Evolutionary conservation across 2,113 vertebrate genomes (phyloP).

Genomic region (Panurus biarmicus): DNA sequence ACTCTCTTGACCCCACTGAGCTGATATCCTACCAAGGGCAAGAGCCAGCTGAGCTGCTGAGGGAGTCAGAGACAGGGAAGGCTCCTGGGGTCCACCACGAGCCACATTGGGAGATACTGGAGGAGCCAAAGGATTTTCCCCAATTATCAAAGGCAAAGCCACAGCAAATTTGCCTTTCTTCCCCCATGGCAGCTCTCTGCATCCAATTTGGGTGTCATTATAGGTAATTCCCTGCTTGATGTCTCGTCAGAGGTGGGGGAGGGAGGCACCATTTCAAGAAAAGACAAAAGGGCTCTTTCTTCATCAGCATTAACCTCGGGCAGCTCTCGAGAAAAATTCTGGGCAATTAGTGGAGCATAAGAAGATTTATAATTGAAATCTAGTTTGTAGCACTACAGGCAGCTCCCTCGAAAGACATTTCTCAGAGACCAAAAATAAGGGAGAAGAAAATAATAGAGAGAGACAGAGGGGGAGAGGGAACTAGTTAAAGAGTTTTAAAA

Average conservation of each 20-base stretch:
- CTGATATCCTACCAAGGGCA: neutral
- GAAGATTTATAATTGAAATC: constrained; percentile 62
- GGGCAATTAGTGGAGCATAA: constrained; percentile 57
- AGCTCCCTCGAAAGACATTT: constrained; percentile 26
- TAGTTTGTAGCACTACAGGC: constrained; percentile 42
- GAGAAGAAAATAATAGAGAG: neutral
- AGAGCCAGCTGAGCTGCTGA: neutral
- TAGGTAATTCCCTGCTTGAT: neutral
- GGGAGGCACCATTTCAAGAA: constrained; percentile 15
- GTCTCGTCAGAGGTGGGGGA: neutral
- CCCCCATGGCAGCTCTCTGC: neutral
- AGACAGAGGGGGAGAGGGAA: neutral
- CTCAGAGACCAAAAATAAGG: neutral
- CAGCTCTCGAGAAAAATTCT: constrained; percentile 57
- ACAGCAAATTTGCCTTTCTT: neutral
- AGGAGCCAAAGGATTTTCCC: neutral
- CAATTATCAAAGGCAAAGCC: neutral
- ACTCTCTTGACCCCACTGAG: neutral
- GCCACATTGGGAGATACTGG: neutral
- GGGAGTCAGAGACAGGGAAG: neutral
- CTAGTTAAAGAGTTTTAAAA: constrained; percentile 47
- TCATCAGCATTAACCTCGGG: constrained; percentile 54
- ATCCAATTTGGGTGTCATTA: neutral
- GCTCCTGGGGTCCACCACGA: neutral
- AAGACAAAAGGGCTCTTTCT: constrained; percentile 53